Conservation (phyloP, 2,888 invertebrate species). For the Mimachlamys varia region DNA sequence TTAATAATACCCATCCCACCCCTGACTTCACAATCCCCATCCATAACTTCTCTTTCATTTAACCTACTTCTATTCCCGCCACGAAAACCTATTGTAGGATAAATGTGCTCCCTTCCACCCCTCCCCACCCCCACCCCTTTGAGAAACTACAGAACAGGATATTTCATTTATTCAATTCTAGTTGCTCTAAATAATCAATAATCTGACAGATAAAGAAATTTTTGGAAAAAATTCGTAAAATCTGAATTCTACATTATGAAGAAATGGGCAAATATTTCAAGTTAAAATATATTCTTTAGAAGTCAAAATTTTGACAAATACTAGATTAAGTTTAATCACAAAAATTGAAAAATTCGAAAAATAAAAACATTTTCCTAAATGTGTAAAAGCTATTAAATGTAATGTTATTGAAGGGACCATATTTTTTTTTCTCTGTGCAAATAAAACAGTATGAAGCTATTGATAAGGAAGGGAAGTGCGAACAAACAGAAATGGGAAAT, state of each 20-base stretch:
- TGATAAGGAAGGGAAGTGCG: constrained; percentile 16
- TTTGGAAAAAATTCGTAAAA: background rate
- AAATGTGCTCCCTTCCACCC: background rate
- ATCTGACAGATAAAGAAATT: background rate
- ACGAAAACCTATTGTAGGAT: background rate
- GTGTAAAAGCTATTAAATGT: background rate
- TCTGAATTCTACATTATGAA: background rate
- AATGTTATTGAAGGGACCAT: background rate
- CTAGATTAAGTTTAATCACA: background rate
- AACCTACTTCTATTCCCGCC: background rate
- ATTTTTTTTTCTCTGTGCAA: background rate
- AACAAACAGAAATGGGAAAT: constrained; percentile 20
- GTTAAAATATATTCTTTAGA: background rate
- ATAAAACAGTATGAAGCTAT: background rate
- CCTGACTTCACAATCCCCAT: too few relatives aligned
- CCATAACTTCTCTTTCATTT: background rate
- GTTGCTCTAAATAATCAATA: background rate
- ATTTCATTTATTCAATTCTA: too few relatives aligned
- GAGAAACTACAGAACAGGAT: too few relatives aligned
- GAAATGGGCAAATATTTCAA: background rate
- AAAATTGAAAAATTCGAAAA: background rate
- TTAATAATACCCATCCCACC: background rate
- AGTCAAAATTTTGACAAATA: background rate
- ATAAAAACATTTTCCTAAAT: too few relatives aligned
- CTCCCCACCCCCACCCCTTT: too few relatives aligned